Conservation (phyloP, 2,888 invertebrate species). For the Adineta ricciae region DNA sequence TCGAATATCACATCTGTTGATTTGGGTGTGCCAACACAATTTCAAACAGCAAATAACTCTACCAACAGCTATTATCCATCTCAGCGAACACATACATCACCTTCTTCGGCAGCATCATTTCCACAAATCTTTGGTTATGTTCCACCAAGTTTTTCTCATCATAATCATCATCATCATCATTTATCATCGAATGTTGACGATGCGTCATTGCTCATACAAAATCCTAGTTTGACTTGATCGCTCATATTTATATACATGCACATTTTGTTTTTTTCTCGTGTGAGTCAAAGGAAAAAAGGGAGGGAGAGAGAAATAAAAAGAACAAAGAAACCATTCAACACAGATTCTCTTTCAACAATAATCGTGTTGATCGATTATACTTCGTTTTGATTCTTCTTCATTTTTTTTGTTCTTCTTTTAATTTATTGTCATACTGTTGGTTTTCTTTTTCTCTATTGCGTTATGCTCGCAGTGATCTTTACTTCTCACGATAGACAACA, state of each 20-base stretch:
- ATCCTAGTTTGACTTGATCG: slow-evolving; percentile 20
- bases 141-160: neutral
- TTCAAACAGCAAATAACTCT: neutral
- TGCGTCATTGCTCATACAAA: neutral
- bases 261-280: neutral
- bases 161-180: slow-evolving; percentile 12
- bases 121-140: neutral
- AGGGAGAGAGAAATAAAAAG: neutral
- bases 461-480: slow-evolving; percentile 5
- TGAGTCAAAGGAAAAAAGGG: neutral
- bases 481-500: slow-evolving; percentile 5
- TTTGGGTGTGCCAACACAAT: neutral
- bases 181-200: neutral
- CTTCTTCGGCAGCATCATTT: neutral
- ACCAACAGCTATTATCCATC: neutral
- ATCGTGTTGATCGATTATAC: neutral
- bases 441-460: neutral
- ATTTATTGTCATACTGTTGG: neutral
- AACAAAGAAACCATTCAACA: neutral
- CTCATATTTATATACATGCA: neutral
- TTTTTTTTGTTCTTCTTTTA: neutral
- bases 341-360: no score
- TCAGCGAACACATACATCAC: neutral
- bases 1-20: neutral
- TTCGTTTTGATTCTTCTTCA: neutral